Evolutionary conservation across 2,888 invertebrate genomes (phyloP).

Genomic region (Tenthredo amoena): DNA sequence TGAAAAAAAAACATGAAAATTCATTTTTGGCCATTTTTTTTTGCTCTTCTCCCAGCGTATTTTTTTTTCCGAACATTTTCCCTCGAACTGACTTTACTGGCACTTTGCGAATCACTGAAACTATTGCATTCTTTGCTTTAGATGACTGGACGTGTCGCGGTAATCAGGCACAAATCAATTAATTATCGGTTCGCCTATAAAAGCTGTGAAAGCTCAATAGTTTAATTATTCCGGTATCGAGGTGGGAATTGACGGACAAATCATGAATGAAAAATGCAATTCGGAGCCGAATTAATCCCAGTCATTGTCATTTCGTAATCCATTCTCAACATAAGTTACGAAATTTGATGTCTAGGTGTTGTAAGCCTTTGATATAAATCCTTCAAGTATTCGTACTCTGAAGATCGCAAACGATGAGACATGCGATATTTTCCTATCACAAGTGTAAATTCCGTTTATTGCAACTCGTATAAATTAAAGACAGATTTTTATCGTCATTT

Average conservation of each 20-base stretch:
- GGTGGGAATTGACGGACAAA: background rate
- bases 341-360: background rate
- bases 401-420: background rate
- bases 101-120: background rate
- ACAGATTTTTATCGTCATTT: background rate
- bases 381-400: too few species aligned
- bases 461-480: background rate
- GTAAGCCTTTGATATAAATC: too few species aligned
- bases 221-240: background rate
- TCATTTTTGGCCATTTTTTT: background rate
- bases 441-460: background rate
- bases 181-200: background rate
- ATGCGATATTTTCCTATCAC: background rate
- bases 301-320: background rate
- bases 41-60: too few species aligned
- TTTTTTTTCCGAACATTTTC: too few species aligned
- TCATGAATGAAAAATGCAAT: conserved; percentile 2
- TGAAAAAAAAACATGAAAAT: too few species aligned
- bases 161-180: background rate
- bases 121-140: background rate
- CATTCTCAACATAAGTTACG: background rate
- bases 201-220: background rate
- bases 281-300: background rate
- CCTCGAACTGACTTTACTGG: background rate
- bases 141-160: background rate